Evolutionary conservation across 2,888 invertebrate genomes (phyloP).

Genomic region (Cotesia congregata): DNA sequence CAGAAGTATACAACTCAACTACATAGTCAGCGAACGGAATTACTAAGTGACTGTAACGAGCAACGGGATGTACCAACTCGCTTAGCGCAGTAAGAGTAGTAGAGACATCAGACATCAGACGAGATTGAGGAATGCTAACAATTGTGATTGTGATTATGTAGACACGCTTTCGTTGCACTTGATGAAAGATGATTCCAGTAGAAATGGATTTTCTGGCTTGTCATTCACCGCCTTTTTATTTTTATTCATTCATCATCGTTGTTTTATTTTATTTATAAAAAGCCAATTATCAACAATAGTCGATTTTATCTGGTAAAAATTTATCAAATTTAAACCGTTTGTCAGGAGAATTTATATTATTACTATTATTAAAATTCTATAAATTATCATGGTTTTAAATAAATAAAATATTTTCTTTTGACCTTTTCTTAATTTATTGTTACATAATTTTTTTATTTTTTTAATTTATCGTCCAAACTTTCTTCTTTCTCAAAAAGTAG

Average conservation of each 20-base stretch:
- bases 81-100: neutral
- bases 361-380: neutral
- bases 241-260: neutral
- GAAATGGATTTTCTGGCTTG: neutral
- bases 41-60: neutral
- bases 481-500: constrained; percentile 9
- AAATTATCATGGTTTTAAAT: neutral
- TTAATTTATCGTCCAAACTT: neutral
- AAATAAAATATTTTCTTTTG: neutral
- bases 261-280: neutral
- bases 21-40: neutral
- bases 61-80: neutral
- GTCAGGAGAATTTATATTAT: neutral
- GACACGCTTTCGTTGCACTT: constrained; percentile 11
- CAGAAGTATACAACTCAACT: neutral
- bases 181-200: neutral
- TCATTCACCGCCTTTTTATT: neutral
- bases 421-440: neutral
- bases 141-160: constrained; percentile 1
- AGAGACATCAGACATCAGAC: neutral
- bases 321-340: neutral
- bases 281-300: neutral
- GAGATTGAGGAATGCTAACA: neutral
- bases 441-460: neutral
- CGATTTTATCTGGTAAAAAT: neutral